Conservation (phyloP, 2,113 vertebrate species). For the Toxotes jaculatrix region DNA sequence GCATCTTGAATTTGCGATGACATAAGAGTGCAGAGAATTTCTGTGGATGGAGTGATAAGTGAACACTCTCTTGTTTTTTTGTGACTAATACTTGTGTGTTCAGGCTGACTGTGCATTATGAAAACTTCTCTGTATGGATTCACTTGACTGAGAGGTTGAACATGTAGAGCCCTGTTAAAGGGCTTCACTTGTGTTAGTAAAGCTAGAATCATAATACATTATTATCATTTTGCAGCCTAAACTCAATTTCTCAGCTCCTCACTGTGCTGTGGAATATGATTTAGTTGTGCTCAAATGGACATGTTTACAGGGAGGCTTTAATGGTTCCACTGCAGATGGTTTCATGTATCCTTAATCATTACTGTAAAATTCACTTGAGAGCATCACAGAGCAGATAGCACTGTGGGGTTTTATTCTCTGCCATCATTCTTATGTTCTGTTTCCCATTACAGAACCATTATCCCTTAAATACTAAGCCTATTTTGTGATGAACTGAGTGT, state of each 20-base stretch:
- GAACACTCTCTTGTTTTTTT: conserved; percentile 21
- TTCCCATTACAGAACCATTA: conserved; percentile 65
- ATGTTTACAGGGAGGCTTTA: conserved; percentile 65
- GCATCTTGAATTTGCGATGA: not conserved
- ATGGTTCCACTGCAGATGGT: conserved; percentile 59
- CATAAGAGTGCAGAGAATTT: not conserved
- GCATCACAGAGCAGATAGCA: conserved; percentile 34
- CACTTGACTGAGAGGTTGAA: not conserved
- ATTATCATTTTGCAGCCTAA: conserved; percentile 37
- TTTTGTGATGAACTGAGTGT: conserved; percentile 38
- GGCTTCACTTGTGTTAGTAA: not conserved
- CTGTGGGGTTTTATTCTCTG: conserved; percentile 40
- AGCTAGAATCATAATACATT: conserved; percentile 25
- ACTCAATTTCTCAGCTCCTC: conserved; percentile 46
- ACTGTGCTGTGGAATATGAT: conserved; percentile 43
- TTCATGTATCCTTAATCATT: conserved; percentile 66
- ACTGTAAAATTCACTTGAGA: conserved; percentile 59
- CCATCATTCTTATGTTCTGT: conserved; percentile 48
- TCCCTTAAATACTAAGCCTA: conserved; percentile 20
- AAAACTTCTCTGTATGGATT: conserved; percentile 4
- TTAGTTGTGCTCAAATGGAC: conserved; percentile 62
- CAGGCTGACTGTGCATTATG: conserved; percentile 9
- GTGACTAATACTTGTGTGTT: not conserved
- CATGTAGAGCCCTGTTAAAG: not conserved
- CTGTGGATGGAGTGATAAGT: not conserved